Percentiles rank a stretch among this genome's conserved stretches.
phyloP scores from a whole-genome alignment of 2,888 invertebrate species.

The Pandemis corylana region DNA sequence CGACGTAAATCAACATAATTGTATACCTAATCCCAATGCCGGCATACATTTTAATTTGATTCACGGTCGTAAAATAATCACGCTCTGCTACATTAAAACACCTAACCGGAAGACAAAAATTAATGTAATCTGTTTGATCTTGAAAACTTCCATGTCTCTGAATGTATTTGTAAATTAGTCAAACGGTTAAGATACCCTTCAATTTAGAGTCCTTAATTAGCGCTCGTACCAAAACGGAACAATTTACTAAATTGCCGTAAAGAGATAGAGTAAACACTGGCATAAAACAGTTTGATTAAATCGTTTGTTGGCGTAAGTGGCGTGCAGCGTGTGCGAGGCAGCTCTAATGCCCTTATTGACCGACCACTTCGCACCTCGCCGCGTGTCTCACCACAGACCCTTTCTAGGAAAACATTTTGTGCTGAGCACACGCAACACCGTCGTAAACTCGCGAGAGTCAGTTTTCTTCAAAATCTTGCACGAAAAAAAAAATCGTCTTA shows the following conservation, averaged over 20 bases:
- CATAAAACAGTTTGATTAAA: slow-evolving; percentile 62
- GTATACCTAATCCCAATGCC: slow-evolving; percentile 40
- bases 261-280: slow-evolving; percentile 57
- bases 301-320: slow-evolving; percentile 65
- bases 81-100: slow-evolving; percentile 20
- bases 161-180: slow-evolving; percentile 22
- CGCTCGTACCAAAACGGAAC: slow-evolving; percentile 49
- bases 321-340: slow-evolving; percentile 62
- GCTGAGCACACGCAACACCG: slow-evolving; percentile 59
- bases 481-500: not conserved
- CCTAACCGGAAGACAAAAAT: slow-evolving; percentile 29
- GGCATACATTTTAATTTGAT: slow-evolving; percentile 30
- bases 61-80: slow-evolving; percentile 38
- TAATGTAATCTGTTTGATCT: slow-evolving; percentile 32
- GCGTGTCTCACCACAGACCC: slow-evolving; percentile 64
- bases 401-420: slow-evolving; percentile 71
- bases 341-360: slow-evolving; percentile 66
- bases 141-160: slow-evolving; percentile 23
- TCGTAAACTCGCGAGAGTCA: slow-evolving; percentile 46
- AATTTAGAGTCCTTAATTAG: slow-evolving; percentile 40
- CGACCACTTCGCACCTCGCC: slow-evolving; percentile 76
- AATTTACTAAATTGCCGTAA: slow-evolving; percentile 53
- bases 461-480: slow-evolving; percentile 14
- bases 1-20: slow-evolving; percentile 39
- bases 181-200: slow-evolving; percentile 23